A percentile compares a stretch with the other conserved stretches of the same genome.
Evolutionary conservation across 2,113 vertebrate genomes (phyloP).

Genomic region (Rutilus rutilus): DNA sequence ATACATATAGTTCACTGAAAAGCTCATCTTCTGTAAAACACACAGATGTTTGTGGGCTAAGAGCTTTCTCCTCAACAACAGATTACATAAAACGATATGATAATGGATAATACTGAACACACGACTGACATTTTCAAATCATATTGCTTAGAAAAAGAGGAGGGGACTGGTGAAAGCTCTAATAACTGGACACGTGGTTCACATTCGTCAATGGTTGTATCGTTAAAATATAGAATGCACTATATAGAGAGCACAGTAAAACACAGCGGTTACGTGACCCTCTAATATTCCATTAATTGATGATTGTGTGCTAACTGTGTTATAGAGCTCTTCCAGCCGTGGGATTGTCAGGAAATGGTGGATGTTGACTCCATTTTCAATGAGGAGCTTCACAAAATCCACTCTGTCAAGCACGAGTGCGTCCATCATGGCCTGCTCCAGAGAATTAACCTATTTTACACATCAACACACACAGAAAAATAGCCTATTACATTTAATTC

Average conservation of each 20-base stretch:
- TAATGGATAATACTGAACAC: conserved; percentile 14
- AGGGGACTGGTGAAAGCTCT: neutral
- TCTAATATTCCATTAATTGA: neutral
- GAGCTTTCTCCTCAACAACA: conserved; percentile 25
- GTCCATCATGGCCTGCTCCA: conserved; percentile 97
- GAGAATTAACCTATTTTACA: conserved; percentile 85
- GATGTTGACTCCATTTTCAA: conserved; percentile 96
- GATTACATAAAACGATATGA: conserved; percentile 19
- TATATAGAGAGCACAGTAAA: neutral
- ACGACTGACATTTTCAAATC: neutral
- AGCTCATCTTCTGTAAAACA: neutral
- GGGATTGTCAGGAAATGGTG: conserved; percentile 97
- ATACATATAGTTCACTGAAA: neutral
- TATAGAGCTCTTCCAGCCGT: conserved; percentile 93
- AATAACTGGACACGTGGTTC: neutral
- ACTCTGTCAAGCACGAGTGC: conserved; percentile 92
- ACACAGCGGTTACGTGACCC: neutral
- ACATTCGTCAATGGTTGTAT: neutral
- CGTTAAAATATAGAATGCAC: neutral
- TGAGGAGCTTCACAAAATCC: conserved; percentile 94
- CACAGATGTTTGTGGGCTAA: conserved; percentile 7
- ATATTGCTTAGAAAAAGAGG: conserved; percentile 2
- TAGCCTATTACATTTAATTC: neutral
- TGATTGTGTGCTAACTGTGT: conserved; percentile 80
- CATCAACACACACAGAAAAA: conserved; percentile 20